Evolutionary conservation across 2,113 vertebrate species (phyloP).

Genomic region (Hemicordylus capensis): DNA sequence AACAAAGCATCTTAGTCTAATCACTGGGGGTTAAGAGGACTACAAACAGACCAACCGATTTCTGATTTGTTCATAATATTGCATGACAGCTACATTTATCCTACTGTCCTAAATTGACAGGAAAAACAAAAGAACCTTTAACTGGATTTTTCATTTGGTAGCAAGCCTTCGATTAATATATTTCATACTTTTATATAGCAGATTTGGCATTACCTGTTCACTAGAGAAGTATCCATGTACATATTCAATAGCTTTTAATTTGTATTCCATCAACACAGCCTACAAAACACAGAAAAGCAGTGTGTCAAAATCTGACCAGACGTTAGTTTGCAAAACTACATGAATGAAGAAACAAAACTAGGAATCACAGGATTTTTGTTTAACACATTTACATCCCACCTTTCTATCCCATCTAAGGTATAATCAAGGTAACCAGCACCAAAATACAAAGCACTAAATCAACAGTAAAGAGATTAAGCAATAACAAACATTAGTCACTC

Average conservation of each 20-base stretch:
- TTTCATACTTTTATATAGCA: background rate
- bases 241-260: slow-evolving; percentile 95
- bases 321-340: background rate
- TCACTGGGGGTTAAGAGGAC: no score
- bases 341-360: background rate
- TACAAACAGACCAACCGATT: no score
- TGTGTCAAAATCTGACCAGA: background rate
- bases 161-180: background rate
- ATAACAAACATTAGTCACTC: no score
- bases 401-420: no score
- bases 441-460: no score
- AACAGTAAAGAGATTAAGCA: no score
- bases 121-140: background rate
- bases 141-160: background rate
- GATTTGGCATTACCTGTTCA: slow-evolving; percentile 86
- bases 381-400: no score
- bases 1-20: no score
- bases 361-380: background rate
- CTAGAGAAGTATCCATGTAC: slow-evolving; percentile 98
- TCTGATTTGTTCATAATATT: background rate
- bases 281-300: slow-evolving; percentile 60
- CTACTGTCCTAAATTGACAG: background rate
- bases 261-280: slow-evolving; percentile 97
- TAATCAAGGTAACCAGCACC: no score
- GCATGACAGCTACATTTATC: background rate